Base-by-base conservation (phyloP, 2,113 vertebrate genomes). In the Hemichromis elongatus region DNA sequence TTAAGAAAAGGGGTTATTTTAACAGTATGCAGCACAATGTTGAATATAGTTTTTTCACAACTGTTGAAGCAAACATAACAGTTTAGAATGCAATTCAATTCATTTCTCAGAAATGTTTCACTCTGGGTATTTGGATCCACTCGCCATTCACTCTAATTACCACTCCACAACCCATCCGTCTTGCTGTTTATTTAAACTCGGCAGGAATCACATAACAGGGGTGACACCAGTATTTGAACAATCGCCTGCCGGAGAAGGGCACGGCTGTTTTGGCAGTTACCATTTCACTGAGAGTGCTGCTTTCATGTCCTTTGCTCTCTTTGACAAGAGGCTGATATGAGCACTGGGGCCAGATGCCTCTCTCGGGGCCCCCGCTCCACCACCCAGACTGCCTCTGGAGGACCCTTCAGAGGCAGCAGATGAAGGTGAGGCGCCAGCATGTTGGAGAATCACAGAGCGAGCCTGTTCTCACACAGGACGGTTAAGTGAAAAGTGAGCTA, bases 351-450 rank as follows among this genome's bases (percentile, higher is more conserved):
- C 80, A 40, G 68, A 68, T 21, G 86, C 70, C 59, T 73, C 85
- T 42, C 81, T 55, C 2, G 5, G 81, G 79, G n/a, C 79, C 33
- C 18, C 35, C 59, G 2, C 81, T 83, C 77, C 80, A 53, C 18
- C 77, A 42, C 56, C 56, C 80, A 7, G 79, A 1, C 55, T 10
- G 70, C 47, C 87, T 79, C 85, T 52, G 52, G 85, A 91, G 87
- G 80, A 53, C 90, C 88, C 87, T 89, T 54, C 68, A 85, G 82
- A 57, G 82, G 19, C 7, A 14, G 63, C 3, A 4, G 52, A 73
- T 79, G 87, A 83, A 87, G 90, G 84, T 77, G 80, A 91, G 79
- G 40, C 37, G 37, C 77, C 84, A 47, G 57, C 47, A 28, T 47
- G 82, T 14, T 26, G 59, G 79, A 24, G 78, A 79, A 35, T 56